These are phyloP conservation scores for Cyaniris semiargus DNA, from an alignment of 2,888 invertebrate genomes.

Conservation along the genomic window DNA sequence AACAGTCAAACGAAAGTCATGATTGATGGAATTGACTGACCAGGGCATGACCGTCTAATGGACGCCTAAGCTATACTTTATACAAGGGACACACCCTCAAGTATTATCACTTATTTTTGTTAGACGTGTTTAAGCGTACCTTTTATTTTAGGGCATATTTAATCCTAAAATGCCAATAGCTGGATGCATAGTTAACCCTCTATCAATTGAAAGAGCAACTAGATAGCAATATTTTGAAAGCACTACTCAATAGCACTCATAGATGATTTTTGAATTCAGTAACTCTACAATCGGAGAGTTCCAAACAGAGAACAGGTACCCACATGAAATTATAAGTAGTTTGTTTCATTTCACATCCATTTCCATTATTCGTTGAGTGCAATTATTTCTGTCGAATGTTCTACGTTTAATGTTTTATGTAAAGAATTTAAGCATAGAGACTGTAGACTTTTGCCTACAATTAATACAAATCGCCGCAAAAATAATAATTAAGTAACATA, in stretches of 20 bases:
- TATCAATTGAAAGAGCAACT: not conserved
- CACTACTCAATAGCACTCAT: constrained; percentile 28
- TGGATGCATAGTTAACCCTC: not conserved
- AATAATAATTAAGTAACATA: not conserved
- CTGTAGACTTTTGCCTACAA: not conserved
- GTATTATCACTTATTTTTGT: too few species aligned
- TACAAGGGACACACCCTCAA: too few species aligned
- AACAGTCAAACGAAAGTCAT: too few species aligned
- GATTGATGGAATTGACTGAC: too few species aligned
- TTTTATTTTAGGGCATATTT: not conserved
- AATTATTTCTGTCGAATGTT: not conserved
- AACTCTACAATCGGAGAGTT: constrained; percentile 46
- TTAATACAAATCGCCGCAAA: not conserved
- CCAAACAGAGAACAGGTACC: constrained; percentile 40
- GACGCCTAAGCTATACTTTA: too few species aligned
- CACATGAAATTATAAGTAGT: constrained; percentile 27
- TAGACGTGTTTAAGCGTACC: too few species aligned
- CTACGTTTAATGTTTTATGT: not conserved
- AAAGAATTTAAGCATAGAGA: not conserved
- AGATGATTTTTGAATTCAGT: constrained; percentile 42
- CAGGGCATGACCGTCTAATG: too few species aligned
- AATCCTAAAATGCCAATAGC: not conserved
- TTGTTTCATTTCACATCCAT: constrained; percentile 32
- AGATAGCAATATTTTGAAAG: constrained; percentile 4
- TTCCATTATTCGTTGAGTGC: constrained; percentile 11